phyloP scores from a whole-genome alignment of 1,140 invertebrate genomes.

The Trichonephila clavata region DNA sequence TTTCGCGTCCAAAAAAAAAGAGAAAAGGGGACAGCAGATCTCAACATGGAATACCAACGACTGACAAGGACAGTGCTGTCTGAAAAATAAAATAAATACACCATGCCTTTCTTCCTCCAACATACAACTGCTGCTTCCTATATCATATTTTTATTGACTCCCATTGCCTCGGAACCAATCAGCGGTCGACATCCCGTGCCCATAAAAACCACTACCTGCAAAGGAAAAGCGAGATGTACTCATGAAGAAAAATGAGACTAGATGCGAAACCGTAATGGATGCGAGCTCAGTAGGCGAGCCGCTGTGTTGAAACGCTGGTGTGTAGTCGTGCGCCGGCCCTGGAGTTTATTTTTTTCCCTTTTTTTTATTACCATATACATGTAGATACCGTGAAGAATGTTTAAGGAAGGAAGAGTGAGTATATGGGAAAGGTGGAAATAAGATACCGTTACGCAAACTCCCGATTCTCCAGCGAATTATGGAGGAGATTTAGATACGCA shows the following conservation, averaged over 20 bases:
- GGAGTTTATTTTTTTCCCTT: background rate
- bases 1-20: slow-evolving; percentile 2
- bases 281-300: slow-evolving; percentile 28
- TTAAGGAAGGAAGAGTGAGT: background rate
- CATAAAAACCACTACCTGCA: slow-evolving; percentile 70
- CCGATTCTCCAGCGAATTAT: slow-evolving; percentile 24
- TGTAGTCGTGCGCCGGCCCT: too few relatives aligned
- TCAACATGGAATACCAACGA: slow-evolving; percentile 54
- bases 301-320: slow-evolving; percentile 11
- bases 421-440: background rate
- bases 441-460: background rate
- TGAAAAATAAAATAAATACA: too few relatives aligned
- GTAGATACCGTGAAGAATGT: background rate
- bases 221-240: slow-evolving; percentile 22
- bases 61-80: slow-evolving; percentile 6
- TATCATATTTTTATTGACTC: slow-evolving; percentile 75
- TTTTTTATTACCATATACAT: background rate
- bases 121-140: slow-evolving; percentile 7
- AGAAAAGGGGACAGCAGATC: background rate
- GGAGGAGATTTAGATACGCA: slow-evolving; percentile 26
- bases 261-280: slow-evolving; percentile 62
- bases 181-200: slow-evolving; percentile 13
- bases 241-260: slow-evolving; percentile 35
- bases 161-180: slow-evolving; percentile 66
- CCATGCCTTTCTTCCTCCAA: background rate